Evolutionary conservation across 37 sponge, comb jelly and placozoan species (phyloP), one percentile per base, ranked within the genome.

Genomic region (Haliclona indistincta): DNA sequence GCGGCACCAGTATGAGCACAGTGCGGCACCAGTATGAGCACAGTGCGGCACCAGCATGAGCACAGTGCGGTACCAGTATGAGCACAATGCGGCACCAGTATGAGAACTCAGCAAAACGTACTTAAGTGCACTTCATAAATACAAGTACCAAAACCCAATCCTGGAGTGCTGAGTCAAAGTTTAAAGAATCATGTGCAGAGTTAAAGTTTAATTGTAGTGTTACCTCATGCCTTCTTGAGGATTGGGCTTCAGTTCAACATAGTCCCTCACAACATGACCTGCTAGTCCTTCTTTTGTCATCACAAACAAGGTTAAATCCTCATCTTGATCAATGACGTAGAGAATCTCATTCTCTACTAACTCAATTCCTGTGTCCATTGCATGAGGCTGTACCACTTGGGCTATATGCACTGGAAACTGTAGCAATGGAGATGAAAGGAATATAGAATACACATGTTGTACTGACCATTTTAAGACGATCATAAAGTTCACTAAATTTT

Each of bases 401-500:
- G 71, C 43, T 8, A 71, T 52, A 47, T 47, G 13, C 10, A 15
- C 13, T 17, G 10, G 51, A 47, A 17, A 47, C 51, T 47, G 13
- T 15, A n/a, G n/a, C n/a, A n/a, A n/a, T 30, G 37, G 25, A 13
- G 67, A 32, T 70, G 67, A 17, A 13, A 10, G 55, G 55, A 4
- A 72, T 10, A 20, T 19, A 54, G 38, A 72, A 36, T 13, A 34
- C 62, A 64, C 8, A 33, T 30, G 45, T 28, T 49, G 25, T 42
- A 25, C 81, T 43, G 25, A 87, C 88, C 49, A 26, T 2, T n/a
- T 54, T 23, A 0, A 87, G 40, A n/a, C 36, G 41, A 43, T 62
- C 25, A 20, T 30, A 25, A 36, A 88, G 44, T 5, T 55, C n/a
- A 4, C 0, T 28, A 56, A 89, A 89, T 0, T 63, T 54, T n/a